phyloP scores from a whole-genome alignment of 2,888 invertebrate genomes.

The Antheraea assamensis region DNA sequence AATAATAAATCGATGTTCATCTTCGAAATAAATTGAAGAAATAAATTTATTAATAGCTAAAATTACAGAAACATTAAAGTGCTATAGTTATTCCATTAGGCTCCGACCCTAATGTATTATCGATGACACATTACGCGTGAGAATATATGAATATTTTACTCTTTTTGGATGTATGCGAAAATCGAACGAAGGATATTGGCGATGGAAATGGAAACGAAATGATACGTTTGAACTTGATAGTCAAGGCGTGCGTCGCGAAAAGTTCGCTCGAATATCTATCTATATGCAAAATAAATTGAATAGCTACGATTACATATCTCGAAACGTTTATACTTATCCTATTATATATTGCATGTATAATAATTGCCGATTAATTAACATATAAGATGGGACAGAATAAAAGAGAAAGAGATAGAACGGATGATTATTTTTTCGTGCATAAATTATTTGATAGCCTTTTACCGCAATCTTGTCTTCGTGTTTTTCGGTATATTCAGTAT shows the following conservation, averaged over 20 bases:
- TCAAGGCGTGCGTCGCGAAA: not conserved
- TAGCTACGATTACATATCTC: not conserved
- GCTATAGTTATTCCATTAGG: conserved; percentile 33
- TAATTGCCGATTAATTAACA: no score
- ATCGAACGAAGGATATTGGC: not conserved
- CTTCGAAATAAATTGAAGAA: not conserved
- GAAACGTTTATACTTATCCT: not conserved
- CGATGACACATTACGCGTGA: conserved; percentile 41
- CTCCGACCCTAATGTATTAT: conserved; percentile 43
- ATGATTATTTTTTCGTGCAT: no score
- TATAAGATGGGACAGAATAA: no score
- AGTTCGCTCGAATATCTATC: not conserved
- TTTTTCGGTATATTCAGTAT: no score
- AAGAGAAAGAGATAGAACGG: no score
- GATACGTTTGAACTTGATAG: conserved; percentile 3
- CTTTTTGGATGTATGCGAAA: conserved; percentile 24
- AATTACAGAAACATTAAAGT: conserved; percentile 15
- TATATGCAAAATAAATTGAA: not conserved
- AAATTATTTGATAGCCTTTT: no score
- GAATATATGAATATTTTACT: conserved; percentile 35
- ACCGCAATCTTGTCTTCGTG: no score
- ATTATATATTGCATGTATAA: not conserved
- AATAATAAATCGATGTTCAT: not conserved
- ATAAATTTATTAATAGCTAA: not conserved
- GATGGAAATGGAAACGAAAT: conserved; percentile 4